Base-by-base conservation (phyloP, 2,888 invertebrate species). In the Lasius fuliginosus region DNA sequence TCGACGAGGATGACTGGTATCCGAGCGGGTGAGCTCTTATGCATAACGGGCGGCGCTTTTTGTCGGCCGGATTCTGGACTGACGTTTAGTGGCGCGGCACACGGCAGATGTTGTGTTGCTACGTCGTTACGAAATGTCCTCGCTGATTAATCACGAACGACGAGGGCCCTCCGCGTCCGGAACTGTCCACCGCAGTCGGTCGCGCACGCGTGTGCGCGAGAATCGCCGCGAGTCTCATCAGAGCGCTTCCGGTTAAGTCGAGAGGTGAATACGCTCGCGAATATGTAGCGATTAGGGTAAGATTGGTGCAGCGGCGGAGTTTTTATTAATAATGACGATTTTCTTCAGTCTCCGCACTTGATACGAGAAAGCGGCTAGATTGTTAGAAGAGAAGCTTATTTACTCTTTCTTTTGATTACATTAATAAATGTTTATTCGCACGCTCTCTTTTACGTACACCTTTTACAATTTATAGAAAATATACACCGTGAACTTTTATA, bases 61-160 rank as follows among this genome's bases (percentile, higher is more conserved):
- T 88, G 91, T 90, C 84, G 67, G 83, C 74, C 67, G 69, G 18
- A 79, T 56, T 69, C 84, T 84, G 87, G 74, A 81, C 86, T 88
- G 91, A 91, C 92, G 87, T 92, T 86, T 89, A 93, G 92, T 92
- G 90, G 86, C 74, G 62, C 69, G 84, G 82, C 87, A 88, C 69
- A 85, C 88, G 88, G 87, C 88, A 90, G 89, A 90, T 91, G 92
- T 91, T 92, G 89, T 89, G 92, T 93, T 88, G 90, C 88, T 83
- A 89, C 89, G 91, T 90, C 90, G 91, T 91, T 91, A 91, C 92
- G 90, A 92, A 93, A 93, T 92, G 92, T 92, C 90, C 89, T 74
- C 89, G 88, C 89, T 93, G 93, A 93, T 93, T 93, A 93, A 93
- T 93, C 91, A 92, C 91, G 85, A 85, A 90, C 90, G 88, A 91